Conservation (phyloP, 2,797 vertebrate genomes). For the Uromys caudimaculatus region DNA sequence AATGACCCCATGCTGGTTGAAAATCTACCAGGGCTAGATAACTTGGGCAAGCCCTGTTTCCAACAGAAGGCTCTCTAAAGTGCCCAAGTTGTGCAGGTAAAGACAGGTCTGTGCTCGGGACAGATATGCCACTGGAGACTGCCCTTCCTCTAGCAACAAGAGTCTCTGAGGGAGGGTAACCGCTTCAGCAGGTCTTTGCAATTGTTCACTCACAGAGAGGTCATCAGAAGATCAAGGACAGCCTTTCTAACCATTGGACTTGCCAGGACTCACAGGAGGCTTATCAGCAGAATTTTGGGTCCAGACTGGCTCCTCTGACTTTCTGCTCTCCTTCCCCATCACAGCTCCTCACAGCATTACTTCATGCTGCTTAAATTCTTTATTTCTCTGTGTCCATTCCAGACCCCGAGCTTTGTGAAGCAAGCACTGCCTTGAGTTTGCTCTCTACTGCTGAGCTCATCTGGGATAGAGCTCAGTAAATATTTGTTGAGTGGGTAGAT, state of each 20-base stretch:
- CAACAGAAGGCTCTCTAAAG: neutral
- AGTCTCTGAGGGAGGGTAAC: neutral
- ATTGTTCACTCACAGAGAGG: neutral
- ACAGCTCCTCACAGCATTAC: neutral
- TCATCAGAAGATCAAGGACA: neutral
- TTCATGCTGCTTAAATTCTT: neutral
- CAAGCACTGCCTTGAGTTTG: neutral
- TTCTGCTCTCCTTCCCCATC: neutral
- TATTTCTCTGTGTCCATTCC: neutral
- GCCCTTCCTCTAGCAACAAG: neutral
- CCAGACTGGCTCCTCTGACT: neutral
- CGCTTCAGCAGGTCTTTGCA: neutral
- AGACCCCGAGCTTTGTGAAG: neutral
- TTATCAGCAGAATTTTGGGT: neutral
- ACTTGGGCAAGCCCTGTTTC: neutral
- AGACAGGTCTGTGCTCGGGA: neutral
- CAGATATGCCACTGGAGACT: neutral
- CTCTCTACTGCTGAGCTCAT: neutral
- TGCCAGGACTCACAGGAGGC: neutral
- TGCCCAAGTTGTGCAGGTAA: neutral
- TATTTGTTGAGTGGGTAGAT: slow-evolving; percentile 28
- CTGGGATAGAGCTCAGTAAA: neutral
- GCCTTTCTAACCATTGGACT: neutral
- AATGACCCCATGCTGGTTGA: neutral
- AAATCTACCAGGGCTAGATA: slow-evolving; percentile 6